Evolutionary conservation across 1,140 invertebrate species (phyloP).

Genomic region (Drosophila persimilis): DNA sequence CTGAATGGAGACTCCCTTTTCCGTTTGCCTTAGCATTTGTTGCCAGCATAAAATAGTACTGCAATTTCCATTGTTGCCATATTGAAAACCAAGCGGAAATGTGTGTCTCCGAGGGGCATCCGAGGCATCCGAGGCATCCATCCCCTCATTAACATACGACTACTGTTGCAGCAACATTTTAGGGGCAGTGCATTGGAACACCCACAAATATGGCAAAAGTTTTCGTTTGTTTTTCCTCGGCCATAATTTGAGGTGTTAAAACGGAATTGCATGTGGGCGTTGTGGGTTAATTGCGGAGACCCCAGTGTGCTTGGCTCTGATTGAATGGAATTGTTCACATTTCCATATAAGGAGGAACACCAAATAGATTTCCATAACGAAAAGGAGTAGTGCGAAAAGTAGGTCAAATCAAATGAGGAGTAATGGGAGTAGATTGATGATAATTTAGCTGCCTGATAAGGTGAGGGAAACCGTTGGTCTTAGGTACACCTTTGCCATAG

Average conservation of each 20-base stretch:
- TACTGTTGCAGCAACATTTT: slow-evolving; percentile 14
- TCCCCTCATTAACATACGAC: slow-evolving; percentile 47
- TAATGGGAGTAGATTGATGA: background rate
- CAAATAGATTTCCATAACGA: slow-evolving; percentile 24
- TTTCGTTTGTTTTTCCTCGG: slow-evolving; percentile 19
- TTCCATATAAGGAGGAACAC: slow-evolving; percentile 21
- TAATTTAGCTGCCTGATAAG: too few species aligned
- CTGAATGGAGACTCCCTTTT: slow-evolving; percentile 27
- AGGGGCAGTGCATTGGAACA: slow-evolving; percentile 24
- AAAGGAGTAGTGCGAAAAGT: slow-evolving; percentile 1
- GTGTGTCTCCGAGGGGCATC: slow-evolving; percentile 29
- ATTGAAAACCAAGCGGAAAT: slow-evolving; percentile 55
- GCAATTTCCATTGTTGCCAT: slow-evolving; percentile 58
- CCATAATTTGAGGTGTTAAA: slow-evolving; percentile 60
- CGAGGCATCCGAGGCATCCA: background rate
- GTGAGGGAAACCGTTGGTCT: background rate
- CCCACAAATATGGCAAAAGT: slow-evolving; percentile 48
- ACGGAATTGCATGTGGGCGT: slow-evolving; percentile 26
- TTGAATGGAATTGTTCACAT: slow-evolving; percentile 44
- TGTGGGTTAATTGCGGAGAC: slow-evolving; percentile 59
- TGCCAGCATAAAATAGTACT: slow-evolving; percentile 54
- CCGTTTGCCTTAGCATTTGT: slow-evolving; percentile 60
- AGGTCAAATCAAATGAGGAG: slow-evolving; percentile 13
- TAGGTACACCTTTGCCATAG: background rate
- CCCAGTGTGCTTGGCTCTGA: slow-evolving; percentile 20